phyloP scores from a whole-genome alignment of 1,140 invertebrate species.

The Heliconius himera region DNA sequence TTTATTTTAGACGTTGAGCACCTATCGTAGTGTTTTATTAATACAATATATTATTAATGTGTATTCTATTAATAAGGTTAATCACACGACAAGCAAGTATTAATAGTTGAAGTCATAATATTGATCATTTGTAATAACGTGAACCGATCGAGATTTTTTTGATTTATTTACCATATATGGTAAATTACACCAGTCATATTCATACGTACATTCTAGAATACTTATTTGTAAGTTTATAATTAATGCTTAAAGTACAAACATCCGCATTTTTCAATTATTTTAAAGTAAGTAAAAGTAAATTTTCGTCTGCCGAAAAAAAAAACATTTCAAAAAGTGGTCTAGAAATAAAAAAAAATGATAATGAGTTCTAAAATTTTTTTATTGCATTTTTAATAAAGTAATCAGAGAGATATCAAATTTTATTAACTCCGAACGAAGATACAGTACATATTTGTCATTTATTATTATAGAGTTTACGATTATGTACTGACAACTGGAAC shows the following conservation, averaged over 20 bases:
- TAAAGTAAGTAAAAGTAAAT: too few species aligned
- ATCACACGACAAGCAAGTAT: constrained; percentile 11
- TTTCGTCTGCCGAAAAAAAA: background rate
- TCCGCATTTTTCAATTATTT: background rate
- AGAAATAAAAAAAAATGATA: background rate
- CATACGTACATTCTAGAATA: background rate
- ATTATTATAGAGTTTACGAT: constrained; percentile 20
- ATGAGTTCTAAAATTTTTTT: background rate
- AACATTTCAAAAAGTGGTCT: background rate
- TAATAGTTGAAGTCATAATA: constrained; percentile 11
- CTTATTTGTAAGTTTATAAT: background rate
- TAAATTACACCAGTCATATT: background rate
- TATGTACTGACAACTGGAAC: constrained; percentile 26
- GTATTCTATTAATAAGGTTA: constrained; percentile 27
- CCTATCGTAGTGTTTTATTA: constrained; percentile 16
- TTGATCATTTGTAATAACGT: constrained; percentile 8
- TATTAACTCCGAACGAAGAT: constrained; percentile 20
- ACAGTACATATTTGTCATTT: constrained; percentile 19
- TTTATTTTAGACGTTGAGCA: constrained; percentile 30
- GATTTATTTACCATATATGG: constrained; percentile 2
- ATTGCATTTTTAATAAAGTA: constrained; percentile 24
- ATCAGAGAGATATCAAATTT: constrained; percentile 25
- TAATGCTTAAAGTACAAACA: background rate
- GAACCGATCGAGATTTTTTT: background rate
- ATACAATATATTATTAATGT: constrained; percentile 21